Base-by-base conservation (phyloP, 2,797 vertebrate species). In the Ctenosaura bakeri region DNA sequence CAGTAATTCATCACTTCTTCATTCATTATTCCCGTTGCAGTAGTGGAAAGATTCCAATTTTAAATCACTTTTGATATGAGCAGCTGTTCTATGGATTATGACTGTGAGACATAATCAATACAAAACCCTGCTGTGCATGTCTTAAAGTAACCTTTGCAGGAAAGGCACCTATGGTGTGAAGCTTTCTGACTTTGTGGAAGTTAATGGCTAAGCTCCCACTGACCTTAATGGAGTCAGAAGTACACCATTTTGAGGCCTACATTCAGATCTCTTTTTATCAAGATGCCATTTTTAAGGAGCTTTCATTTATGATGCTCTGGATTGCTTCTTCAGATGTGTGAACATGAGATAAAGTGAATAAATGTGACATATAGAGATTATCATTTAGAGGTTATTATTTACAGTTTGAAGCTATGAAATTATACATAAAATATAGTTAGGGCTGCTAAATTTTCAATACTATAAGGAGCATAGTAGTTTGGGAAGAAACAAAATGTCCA, bases 71-170 rank as follows among this genome's bases (percentile, higher is more conserved):
- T 85, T 50, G 32, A 89, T 81, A 35, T 18, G 42, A 59, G 42
- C 73, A 54, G 74, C 88, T 87, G 13, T 14, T 87, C 22, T 81
- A 69, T 0, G 62, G 66, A 89, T 89, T 89, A 88, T 91, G 74
- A 59, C 54, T 35, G 74, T 90, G 77, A 22, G 9, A 18, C 0
- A 0, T 3, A 74, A 42, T 66, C 22, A 24, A 5, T 1, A 1
- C 20, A 29, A 52, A 42, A 73, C 14, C 42, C 89, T 66, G 52
- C 64, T 4, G 0, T 0, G 9, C 89, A 0, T 83, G 82, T 89
- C 90, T 90, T 71, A 80, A 82, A 20, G 52, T 91, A 46, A 79
- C 35, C 86, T 93, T 92, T 56, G 46, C 35, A 86, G 2, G 32
- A 88, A 62, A 42, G 32, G 81, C 80, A 6, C 24, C 26, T n/a